Evolutionary conservation across 2,797 vertebrate species (phyloP), one percentile per base, ranked within the genome.

Genomic region (Rhabdophis nuchalis): DNA sequence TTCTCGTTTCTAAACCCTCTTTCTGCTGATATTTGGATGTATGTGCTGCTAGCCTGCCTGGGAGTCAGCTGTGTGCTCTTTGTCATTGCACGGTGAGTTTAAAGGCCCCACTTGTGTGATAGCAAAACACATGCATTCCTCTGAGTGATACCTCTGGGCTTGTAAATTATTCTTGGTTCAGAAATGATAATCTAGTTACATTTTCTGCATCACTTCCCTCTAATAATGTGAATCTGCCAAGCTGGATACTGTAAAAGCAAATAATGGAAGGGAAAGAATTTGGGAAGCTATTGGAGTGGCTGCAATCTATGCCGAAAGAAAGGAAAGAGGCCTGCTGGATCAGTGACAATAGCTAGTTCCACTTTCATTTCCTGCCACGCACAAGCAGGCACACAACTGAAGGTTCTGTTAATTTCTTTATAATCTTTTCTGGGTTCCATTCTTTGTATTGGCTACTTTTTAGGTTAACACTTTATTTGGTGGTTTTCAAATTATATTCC

Each of bases 21-120:
- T 46, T 99, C 99, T 86, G 99, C 99, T 54, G 99, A 99, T 94
- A 99, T 99, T 97, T 99, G 99, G 99, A 99, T 99, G 99, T 99
- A 99, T 3, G 98, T 99, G 88, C 97, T 99, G 86, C 97, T 99
- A 95, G 99, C 99, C 87, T 99, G 99, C 95, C 98, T 99, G 11
- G 99, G 99, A 77, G 99, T 99, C 97, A 99, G 99, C 95, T 99
- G 99, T 93, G 99, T 99, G 50, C 98, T 99, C 90, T 99, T 99
- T 95, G 99, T 99, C 96, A 99, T 99, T 7, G 99, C 99, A 95
- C 99, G 99, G 99, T 99, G 98, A 98, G 97, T 61, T 12, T 0
- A 46, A 94, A 14, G 27, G 0, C 91, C 18, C 41, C 25, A 46
- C 36, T 25, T 50, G 46, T 5, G 36, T 88, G 5, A 86, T 86